Conservation (phyloP, 2,113 vertebrate genomes). For the Oreochromis niloticus region DNA sequence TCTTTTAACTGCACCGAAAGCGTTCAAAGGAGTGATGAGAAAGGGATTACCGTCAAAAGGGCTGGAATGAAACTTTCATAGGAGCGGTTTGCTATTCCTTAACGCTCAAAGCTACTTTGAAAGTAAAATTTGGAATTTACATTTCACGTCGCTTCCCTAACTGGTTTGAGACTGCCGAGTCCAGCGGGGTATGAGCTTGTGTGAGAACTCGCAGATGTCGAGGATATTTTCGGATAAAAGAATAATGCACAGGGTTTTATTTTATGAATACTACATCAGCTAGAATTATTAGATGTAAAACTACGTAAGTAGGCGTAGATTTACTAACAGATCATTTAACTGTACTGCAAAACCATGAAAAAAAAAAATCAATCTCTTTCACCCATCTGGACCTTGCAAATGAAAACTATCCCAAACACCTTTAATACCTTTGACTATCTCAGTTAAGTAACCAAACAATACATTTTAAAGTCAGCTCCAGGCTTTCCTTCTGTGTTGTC, state of each 20-base stretch:
- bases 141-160: slow-evolving; percentile 23
- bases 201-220: background rate
- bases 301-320: background rate
- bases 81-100: slow-evolving; percentile 33
- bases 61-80: slow-evolving; percentile 58
- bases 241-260: background rate
- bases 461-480: background rate
- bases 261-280: background rate
- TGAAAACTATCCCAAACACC: background rate
- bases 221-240: background rate
- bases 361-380: background rate
- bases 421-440: background rate
- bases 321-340: background rate
- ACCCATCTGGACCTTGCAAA: background rate
- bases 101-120: slow-evolving; percentile 54
- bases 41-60: slow-evolving; percentile 43
- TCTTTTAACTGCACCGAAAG: slow-evolving; percentile 55
- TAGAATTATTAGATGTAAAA: background rate
- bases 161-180: background rate
- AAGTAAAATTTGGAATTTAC: slow-evolving; percentile 54
- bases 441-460: background rate
- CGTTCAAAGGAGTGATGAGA: slow-evolving; percentile 49
- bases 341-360: background rate
- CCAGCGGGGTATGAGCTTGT: background rate
- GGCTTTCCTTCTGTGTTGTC: background rate